phyloP scores from a whole-genome alignment of 2,797 vertebrate genomes.

The Halcyon leucocephala region DNA sequence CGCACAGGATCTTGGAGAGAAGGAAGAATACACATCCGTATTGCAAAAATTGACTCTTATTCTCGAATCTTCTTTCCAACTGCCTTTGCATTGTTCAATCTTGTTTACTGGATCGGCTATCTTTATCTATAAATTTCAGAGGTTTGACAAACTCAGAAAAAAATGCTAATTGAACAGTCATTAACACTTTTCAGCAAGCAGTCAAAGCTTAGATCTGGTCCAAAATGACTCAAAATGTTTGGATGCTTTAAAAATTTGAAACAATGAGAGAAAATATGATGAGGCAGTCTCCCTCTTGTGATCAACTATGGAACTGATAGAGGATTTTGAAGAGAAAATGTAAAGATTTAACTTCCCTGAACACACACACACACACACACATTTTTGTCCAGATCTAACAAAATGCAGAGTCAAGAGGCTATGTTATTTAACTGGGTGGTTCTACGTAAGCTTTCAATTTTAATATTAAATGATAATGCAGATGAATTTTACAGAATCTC shows the following conservation, averaged over 20 bases:
- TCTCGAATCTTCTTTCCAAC: constrained; percentile 96
- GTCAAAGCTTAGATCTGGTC: not conserved
- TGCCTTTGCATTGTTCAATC: constrained; percentile 95
- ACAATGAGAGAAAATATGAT: not conserved
- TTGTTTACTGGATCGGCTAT: constrained; percentile 96
- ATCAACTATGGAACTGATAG: not conserved
- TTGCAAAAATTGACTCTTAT: constrained; percentile 96
- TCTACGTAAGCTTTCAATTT: not conserved
- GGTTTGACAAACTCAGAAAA: constrained; percentile 50
- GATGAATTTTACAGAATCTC: constrained; percentile 37
- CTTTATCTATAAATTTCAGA: constrained; percentile 87
- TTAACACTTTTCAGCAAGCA: not conserved
- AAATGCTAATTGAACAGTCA: not conserved
- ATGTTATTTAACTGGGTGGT: not conserved
- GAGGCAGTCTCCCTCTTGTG: constrained; percentile 46
- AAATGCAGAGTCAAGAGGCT: constrained; percentile 3
- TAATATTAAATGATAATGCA: not conserved
- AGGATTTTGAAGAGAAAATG: not conserved
- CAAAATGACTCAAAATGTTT: not conserved
- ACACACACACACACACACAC: no score
- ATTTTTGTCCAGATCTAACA: not conserved
- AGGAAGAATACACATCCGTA: constrained; percentile 93
- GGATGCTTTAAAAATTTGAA: constrained; percentile 10
- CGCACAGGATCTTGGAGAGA: constrained; percentile 93
- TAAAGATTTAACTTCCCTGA: not conserved